These are phyloP conservation scores for Ormia ochracea DNA, from an alignment of 2,888 invertebrate species.

Conservation along the genomic window DNA sequence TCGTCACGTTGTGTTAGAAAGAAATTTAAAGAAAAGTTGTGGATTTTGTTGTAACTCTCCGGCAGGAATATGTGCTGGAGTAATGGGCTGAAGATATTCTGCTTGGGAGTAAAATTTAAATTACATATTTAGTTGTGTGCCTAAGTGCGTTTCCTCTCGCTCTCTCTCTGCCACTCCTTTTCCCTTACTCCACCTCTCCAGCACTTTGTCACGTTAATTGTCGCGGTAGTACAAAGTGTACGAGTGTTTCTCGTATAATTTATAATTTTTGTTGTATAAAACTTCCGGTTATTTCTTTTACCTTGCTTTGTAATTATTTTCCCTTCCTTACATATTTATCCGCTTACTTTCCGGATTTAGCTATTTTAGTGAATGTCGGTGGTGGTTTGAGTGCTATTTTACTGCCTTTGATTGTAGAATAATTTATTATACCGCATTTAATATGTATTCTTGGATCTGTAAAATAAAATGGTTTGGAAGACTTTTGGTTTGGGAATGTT, in stretches of 20 bases:
- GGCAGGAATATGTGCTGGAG: slow-evolving; percentile 36
- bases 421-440: slow-evolving; percentile 18
- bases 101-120: background rate
- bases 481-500: background rate
- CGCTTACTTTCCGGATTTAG: slow-evolving; percentile 38
- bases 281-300: slow-evolving; percentile 16
- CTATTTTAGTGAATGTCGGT: slow-evolving; percentile 11
- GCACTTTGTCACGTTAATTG: too few species aligned
- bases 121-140: slow-evolving; percentile 9
- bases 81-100: background rate
- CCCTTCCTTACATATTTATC: too few species aligned
- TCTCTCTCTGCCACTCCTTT: background rate
- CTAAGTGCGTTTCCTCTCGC: background rate
- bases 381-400: background rate
- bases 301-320: background rate
- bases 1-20: background rate
- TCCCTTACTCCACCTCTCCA: too few species aligned
- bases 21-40: slow-evolving; percentile 19
- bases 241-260: slow-evolving; percentile 2
- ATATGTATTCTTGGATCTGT: background rate
- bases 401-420: background rate
- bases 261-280: slow-evolving; percentile 12
- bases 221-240: too few species aligned
- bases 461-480: background rate
- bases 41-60: slow-evolving; percentile 19